phyloP scores from a whole-genome alignment of 1,140 invertebrate species.

The Leptinotarsa texana region DNA sequence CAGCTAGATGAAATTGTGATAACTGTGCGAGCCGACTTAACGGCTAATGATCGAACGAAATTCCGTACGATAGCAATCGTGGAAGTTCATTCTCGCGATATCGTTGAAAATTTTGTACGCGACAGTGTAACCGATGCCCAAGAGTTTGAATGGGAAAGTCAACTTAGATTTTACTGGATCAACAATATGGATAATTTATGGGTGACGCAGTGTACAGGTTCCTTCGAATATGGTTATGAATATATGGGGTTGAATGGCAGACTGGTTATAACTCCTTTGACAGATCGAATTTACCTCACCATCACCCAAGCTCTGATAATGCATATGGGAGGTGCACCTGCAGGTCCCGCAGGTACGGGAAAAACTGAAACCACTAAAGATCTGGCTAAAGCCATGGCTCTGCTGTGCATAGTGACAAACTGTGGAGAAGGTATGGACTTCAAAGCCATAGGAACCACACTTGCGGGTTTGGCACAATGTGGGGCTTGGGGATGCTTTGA shows the following conservation, averaged over 20 bases:
- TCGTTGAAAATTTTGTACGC: slow-evolving; percentile 83
- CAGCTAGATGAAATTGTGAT: slow-evolving; percentile 85
- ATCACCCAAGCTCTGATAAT: slow-evolving; percentile 89
- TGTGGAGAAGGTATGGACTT: slow-evolving; percentile 93
- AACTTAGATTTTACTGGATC: slow-evolving; percentile 89
- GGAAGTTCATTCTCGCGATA: slow-evolving; percentile 87
- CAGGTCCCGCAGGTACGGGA: slow-evolving; percentile 81
- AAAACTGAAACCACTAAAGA: slow-evolving; percentile 93
- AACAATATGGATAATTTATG: slow-evolving; percentile 79
- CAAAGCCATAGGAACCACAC: slow-evolving; percentile 80
- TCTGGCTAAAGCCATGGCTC: slow-evolving; percentile 83
- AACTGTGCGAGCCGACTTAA: slow-evolving; percentile 70
- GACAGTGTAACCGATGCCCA: slow-evolving; percentile 80
- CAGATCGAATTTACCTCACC: slow-evolving; percentile 89
- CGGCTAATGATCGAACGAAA: slow-evolving; percentile 81
- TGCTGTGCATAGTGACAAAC: slow-evolving; percentile 88
- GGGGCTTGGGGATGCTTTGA: slow-evolving; percentile 91
- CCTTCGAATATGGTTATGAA: slow-evolving; percentile 89
- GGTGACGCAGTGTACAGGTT: slow-evolving; percentile 82
- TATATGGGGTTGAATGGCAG: slow-evolving; percentile 92
- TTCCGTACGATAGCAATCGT: slow-evolving; percentile 87
- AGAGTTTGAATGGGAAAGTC: slow-evolving; percentile 92
- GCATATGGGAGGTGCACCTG: slow-evolving; percentile 85
- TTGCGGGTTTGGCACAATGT: slow-evolving; percentile 74
- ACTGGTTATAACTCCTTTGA: slow-evolving; percentile 87